phyloP scores from a whole-genome alignment of 2,888 invertebrate species.

The Leptothorax acervorum region DNA sequence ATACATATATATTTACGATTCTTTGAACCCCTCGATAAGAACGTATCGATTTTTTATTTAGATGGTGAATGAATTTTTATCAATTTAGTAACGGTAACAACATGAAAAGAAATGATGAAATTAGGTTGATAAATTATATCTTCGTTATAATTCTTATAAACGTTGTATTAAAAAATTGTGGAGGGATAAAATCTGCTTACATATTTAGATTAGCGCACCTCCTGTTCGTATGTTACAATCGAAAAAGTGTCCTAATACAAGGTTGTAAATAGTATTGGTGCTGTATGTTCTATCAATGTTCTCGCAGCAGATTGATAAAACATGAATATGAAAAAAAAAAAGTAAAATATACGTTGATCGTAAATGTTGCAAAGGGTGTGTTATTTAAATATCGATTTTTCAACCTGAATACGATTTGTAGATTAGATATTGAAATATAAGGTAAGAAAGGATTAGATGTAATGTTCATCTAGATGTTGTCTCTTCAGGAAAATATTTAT shows the following conservation, averaged over 20 bases:
- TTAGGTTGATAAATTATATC: slow-evolving; percentile 5
- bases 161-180: not conserved
- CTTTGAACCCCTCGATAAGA: not conserved
- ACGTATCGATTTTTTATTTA: slow-evolving; percentile 3
- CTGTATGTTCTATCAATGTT: slow-evolving; percentile 51
- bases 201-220: slow-evolving; percentile 10
- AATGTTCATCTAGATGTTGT: not conserved
- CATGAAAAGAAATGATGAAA: not conserved
- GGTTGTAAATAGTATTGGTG: slow-evolving; percentile 42
- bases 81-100: slow-evolving; percentile 4
- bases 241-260: slow-evolving; percentile 36
- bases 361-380: slow-evolving; percentile 39
- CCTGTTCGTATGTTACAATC: not conserved
- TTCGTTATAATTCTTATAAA: not conserved
- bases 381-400: slow-evolving; percentile 11
- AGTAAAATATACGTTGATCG: slow-evolving; percentile 52
- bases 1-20: not conserved
- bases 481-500: not conserved
- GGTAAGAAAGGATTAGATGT: not conserved
- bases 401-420: not conserved
- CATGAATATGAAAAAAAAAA: slow-evolving; percentile 28
- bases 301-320: slow-evolving; percentile 39
- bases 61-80: slow-evolving; percentile 5
- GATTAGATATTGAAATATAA: not conserved
- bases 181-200: not conserved